Evolutionary conservation across 2,888 invertebrate genomes (phyloP).

Genomic region (Psylliodes chrysocephalus): DNA sequence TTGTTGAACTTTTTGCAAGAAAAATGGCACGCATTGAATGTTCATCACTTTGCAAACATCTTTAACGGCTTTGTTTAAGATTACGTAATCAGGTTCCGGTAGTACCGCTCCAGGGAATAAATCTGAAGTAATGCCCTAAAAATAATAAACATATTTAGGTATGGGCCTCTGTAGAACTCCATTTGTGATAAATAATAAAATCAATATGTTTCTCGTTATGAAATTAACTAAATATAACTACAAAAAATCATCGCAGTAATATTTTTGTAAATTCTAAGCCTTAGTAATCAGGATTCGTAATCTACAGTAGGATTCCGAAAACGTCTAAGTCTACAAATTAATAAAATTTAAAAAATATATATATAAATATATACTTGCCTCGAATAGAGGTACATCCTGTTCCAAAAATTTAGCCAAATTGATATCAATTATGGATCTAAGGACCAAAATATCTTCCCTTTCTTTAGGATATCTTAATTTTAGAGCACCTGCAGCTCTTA

Average conservation of each 20-base stretch:
- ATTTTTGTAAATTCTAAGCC: too few species aligned
- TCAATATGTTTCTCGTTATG: too few species aligned
- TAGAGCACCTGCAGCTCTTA: slow-evolving; percentile 90
- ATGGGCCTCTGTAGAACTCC: too few species aligned
- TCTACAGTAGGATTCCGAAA: too few species aligned
- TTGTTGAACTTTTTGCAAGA: slow-evolving; percentile 89
- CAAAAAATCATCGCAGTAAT: too few species aligned
- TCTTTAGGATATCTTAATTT: slow-evolving; percentile 91
- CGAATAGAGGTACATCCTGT: slow-evolving; percentile 88
- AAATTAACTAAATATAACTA: too few species aligned
- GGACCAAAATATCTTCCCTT: slow-evolving; percentile 84
- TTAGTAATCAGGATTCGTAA: too few species aligned
- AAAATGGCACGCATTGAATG: slow-evolving; percentile 85
- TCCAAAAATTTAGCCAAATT: slow-evolving; percentile 93
- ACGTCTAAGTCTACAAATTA: too few species aligned
- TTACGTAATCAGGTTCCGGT: slow-evolving; percentile 81
- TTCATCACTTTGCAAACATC: slow-evolving; percentile 78
- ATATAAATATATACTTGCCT: slow-evolving; percentile 70
- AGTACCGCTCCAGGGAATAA: slow-evolving; percentile 88
- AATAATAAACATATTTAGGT: too few species aligned
- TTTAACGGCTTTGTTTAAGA: slow-evolving; percentile 72
- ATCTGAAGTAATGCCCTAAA: slow-evolving; percentile 90
- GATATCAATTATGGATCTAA: slow-evolving; percentile 93
- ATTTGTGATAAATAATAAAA: too few species aligned
- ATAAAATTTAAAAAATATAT: too few species aligned